Base-by-base conservation (phyloP, 2,113 vertebrate species). In the Catharus minimus region DNA sequence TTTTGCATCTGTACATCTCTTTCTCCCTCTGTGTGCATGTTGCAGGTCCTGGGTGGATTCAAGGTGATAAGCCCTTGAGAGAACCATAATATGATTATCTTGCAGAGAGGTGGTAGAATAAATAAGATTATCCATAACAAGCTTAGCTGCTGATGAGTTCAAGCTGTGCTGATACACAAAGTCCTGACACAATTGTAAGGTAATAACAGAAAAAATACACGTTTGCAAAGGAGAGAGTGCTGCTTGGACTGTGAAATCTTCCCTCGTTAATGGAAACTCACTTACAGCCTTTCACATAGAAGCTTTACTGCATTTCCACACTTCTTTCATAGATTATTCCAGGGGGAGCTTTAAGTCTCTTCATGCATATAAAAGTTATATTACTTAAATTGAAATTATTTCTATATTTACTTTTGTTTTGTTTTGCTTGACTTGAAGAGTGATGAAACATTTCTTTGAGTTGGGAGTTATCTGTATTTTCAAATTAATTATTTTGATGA, bases 71-170 rank as follows among this genome's bases (percentile, higher is more conserved):
- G 82, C 95, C 87, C 90, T 95, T 97, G 93, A 92, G 95, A 88
- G 91, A 92, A 77, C 57, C 32, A 24, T 95, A 95, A 96, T 93
- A 58, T 89, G 82, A 95, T 96, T 96, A 92, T 88, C 88, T 90
- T 87, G 66, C 62, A 95, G 85, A 86, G 84, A 88, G 52, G 73
- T 88, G 72, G 76, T 90, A 86, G 82, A 69, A 89, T 96, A 96
- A 96, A 97, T 95, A 91, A 92, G 92, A 97, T 97, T 97, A 96
- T 92, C 93, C 68, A 75, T 95, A 93, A 94, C 91, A 97, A 91
- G 90, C 92, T 97, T 95, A 95, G 82, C 80, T 79, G n/a, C 93
- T 52, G 49, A 95, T 77, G 85, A 91, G 87, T 92, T 96, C 95
- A 96, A 88, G 66, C 94, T 91, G 76, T 66, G 69, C 89, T 92